These are phyloP conservation scores for Hofmannophila pseudospretella DNA, from an alignment of 2,888 invertebrate genomes.

Conservation along the genomic window DNA sequence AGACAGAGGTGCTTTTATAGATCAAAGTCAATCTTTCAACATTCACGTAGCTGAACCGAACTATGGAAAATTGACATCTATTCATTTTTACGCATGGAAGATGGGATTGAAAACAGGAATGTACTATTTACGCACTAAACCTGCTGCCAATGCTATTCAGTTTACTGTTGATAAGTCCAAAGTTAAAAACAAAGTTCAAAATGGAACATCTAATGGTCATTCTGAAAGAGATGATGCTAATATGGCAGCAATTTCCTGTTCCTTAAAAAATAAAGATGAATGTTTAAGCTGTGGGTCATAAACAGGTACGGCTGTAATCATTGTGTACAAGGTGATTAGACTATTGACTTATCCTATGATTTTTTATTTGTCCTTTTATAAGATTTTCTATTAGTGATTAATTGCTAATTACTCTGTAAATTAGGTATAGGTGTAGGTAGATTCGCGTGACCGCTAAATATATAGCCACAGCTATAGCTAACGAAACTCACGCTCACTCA, in stretches of 20 bases:
- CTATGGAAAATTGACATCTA: slow-evolving; percentile 95
- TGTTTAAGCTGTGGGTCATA: slow-evolving; percentile 93
- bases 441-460: too few relatives aligned
- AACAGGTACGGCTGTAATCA: too few relatives aligned
- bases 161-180: slow-evolving; percentile 95
- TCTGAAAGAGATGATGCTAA: slow-evolving; percentile 61
- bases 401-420: too few relatives aligned
- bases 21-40: slow-evolving; percentile 99
- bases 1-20: slow-evolving; percentile 98
- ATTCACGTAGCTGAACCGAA: slow-evolving; percentile 97
- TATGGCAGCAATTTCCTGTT: slow-evolving; percentile 90
- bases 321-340: too few relatives aligned
- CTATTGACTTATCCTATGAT: too few relatives aligned
- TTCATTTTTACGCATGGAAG: slow-evolving; percentile 99
- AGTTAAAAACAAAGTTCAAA: slow-evolving; percentile 33
- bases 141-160: slow-evolving; percentile 97
- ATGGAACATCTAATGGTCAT: slow-evolving; percentile 31
- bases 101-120: slow-evolving; percentile 98
- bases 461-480: too few relatives aligned
- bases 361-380: too few relatives aligned
- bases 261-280: slow-evolving; percentile 90
- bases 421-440: too few relatives aligned
- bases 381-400: too few relatives aligned
- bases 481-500: too few relatives aligned
- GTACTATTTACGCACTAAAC: slow-evolving; percentile 98